phyloP scores from a whole-genome alignment of 2,888 invertebrate species.

The Drosophila putrida region DNA sequence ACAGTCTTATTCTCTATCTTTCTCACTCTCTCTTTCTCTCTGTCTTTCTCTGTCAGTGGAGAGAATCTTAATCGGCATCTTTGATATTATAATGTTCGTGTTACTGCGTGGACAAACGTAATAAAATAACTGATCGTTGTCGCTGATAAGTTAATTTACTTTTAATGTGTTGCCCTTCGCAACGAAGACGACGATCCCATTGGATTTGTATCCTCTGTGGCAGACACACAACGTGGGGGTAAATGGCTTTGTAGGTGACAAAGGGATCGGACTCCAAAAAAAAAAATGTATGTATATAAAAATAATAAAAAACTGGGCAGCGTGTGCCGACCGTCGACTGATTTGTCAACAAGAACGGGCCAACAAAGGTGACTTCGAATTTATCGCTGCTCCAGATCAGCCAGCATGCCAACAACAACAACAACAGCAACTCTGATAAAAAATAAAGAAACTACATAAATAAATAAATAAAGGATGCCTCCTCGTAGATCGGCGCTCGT shows the following conservation, averaged over 20 bases:
- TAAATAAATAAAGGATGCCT: conserved; percentile 36
- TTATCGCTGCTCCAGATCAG: conserved; percentile 79
- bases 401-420: conserved; percentile 57
- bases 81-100: conserved; percentile 86
- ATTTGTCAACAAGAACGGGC: conserved; percentile 73
- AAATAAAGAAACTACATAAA: conserved; percentile 12
- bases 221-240: conserved; percentile 59
- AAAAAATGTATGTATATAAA: not conserved
- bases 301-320: conserved; percentile 23
- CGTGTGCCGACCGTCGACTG: conserved; percentile 73
- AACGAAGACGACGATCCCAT: conserved; percentile 31
- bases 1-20: conserved; percentile 1
- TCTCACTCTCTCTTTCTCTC: not conserved
- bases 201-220: conserved; percentile 41
- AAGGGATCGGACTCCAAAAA: conserved; percentile 57
- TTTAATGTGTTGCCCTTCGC: conserved; percentile 84
- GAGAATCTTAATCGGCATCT: conserved; percentile 83
- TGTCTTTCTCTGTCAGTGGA: conserved; percentile 4
- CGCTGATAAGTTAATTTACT: conserved; percentile 86
- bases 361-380: conserved; percentile 72
- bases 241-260: conserved; percentile 76
- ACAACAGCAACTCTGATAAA: conserved; percentile 46
- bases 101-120: conserved; percentile 85
- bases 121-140: conserved; percentile 86
- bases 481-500: conserved; percentile 60